Evolutionary conservation across 2,113 vertebrate species (phyloP).

Genomic region (Odobenus rosmarus): DNA sequence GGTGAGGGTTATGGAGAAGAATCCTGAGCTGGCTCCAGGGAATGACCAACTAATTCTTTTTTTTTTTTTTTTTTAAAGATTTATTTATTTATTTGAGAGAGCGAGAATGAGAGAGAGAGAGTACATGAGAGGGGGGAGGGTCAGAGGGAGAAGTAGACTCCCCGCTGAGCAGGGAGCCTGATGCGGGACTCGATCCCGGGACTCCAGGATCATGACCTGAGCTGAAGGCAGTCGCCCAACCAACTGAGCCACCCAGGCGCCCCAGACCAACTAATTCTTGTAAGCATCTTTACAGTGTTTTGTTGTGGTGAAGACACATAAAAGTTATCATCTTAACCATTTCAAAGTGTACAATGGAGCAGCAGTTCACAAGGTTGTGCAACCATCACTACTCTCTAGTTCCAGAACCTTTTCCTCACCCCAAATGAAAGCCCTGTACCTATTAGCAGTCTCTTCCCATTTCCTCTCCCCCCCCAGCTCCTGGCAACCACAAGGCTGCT

Average conservation of each 20-base stretch:
- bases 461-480: not conserved
- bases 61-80: too few species aligned
- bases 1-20: not conserved
- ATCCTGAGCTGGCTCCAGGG: not conserved
- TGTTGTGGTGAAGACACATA: not conserved
- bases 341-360: not conserved
- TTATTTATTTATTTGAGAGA: too few species aligned
- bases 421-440: not conserved
- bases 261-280: not conserved
- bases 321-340: not conserved
- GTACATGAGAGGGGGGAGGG: too few species aligned
- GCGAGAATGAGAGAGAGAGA: too few species aligned
- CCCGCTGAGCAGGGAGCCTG: too few species aligned
- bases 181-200: too few species aligned
- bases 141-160: too few species aligned
- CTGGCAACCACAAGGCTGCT: not conserved
- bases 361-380: not conserved
- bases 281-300: not conserved
- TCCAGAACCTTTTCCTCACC: not conserved
- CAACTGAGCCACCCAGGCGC: too few species aligned
- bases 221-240: too few species aligned
- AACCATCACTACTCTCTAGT: not conserved
- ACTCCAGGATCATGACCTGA: too few species aligned
- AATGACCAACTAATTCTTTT: not conserved
- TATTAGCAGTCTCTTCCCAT: not conserved